Evolutionary conservation across 1,140 invertebrate species (phyloP).

Genomic region (Drepana arcuata): DNA sequence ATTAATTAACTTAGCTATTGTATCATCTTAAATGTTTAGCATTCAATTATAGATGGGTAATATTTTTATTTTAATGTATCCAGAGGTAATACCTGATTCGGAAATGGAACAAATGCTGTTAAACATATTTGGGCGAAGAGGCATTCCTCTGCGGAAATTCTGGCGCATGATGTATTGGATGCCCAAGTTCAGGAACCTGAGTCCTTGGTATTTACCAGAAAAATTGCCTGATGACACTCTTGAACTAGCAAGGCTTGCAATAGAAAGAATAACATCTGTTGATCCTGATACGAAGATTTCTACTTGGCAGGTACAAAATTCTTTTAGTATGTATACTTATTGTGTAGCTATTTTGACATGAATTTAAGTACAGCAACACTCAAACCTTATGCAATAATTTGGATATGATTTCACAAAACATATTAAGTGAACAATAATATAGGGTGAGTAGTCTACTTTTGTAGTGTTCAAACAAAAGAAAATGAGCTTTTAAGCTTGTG

Average conservation of each 20-base stretch:
- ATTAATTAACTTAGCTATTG: too few relatives aligned
- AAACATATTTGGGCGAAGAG: conserved; percentile 87
- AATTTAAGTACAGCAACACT: too few relatives aligned
- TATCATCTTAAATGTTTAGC: too few relatives aligned
- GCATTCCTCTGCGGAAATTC: conserved; percentile 86
- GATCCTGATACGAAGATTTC: conserved; percentile 83
- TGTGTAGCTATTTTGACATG: conserved; percentile 8
- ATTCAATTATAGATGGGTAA: too few relatives aligned
- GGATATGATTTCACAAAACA: too few relatives aligned
- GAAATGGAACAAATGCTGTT: conserved; percentile 88
- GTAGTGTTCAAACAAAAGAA: too few relatives aligned
- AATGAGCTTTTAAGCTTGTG: too few relatives aligned
- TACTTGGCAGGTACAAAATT: conserved; percentile 76
- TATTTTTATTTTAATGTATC: too few relatives aligned
- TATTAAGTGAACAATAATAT: too few relatives aligned
- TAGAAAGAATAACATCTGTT: conserved; percentile 89
- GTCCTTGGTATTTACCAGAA: conserved; percentile 90
- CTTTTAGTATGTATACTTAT: conserved; percentile 6
- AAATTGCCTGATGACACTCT: conserved; percentile 81
- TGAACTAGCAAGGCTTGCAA: conserved; percentile 88
- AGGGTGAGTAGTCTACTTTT: too few relatives aligned
- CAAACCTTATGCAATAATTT: too few relatives aligned
- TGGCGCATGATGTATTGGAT: conserved; percentile 98
- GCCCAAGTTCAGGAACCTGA: conserved; percentile 94
- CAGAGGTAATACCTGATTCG: conserved; percentile 91